phyloP scores from a whole-genome alignment of 2,888 invertebrate genomes.

The Cephus runcator region DNA sequence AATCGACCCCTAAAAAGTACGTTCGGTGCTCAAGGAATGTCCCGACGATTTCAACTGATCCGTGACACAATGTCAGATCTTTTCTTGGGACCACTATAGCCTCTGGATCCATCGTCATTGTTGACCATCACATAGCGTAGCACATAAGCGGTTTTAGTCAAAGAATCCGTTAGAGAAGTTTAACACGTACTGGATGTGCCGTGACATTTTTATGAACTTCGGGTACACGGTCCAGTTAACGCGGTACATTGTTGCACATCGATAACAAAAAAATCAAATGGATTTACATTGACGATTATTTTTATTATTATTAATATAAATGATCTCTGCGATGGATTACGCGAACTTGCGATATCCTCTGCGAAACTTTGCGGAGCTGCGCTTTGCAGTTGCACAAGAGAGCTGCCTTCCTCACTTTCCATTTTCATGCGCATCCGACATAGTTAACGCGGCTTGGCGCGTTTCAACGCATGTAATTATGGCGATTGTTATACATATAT shows the following conservation, averaged over 20 bases:
- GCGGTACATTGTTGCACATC: neutral
- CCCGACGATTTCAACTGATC: slow-evolving; percentile 9
- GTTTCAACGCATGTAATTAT: slow-evolving; percentile 37
- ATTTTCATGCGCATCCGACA: slow-evolving; percentile 51
- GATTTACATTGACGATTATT: neutral
- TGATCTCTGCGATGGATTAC: neutral
- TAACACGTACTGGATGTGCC: neutral
- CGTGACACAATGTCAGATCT: slow-evolving; percentile 10
- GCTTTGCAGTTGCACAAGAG: slow-evolving; percentile 21
- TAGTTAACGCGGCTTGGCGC: slow-evolving; percentile 33
- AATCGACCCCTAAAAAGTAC: slow-evolving; percentile 15
- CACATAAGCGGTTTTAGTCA: neutral
- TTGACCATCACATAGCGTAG: neutral
- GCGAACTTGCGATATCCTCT: neutral
- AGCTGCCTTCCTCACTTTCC: slow-evolving; percentile 53
- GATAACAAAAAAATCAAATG: neutral
- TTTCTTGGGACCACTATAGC: neutral
- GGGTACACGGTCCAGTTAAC: neutral
- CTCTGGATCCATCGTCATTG: neutral
- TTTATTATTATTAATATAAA: neutral
- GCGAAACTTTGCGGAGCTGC: neutral
- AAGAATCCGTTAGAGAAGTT: neutral
- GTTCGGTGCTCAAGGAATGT: slow-evolving; percentile 9
- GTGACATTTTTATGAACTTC: neutral
- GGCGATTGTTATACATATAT: slow-evolving; percentile 32